A percentile compares a stretch with the other conserved stretches of the same genome.
These are phyloP conservation scores for Perodicticus potto DNA, from an alignment of 2,797 vertebrate species.

Conservation along the genomic window DNA sequence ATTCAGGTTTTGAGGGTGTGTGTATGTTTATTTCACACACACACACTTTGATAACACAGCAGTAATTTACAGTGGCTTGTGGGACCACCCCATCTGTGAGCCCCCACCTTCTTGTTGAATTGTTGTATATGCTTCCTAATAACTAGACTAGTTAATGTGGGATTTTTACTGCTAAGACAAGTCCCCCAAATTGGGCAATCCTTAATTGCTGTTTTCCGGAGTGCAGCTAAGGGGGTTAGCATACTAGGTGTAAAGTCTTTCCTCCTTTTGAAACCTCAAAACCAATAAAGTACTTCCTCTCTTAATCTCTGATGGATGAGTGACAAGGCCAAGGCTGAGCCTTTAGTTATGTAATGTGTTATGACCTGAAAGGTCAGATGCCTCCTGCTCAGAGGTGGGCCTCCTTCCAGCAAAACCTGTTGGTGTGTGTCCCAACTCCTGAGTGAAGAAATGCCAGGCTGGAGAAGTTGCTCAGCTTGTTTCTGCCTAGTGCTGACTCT, in stretches of 20 bases:
- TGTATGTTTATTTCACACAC: neutral
- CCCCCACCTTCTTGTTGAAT: neutral
- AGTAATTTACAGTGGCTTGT: neutral
- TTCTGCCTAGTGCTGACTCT: neutral
- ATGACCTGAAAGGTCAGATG: slow-evolving; percentile 3
- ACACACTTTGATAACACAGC: neutral
- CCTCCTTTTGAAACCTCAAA: slow-evolving; percentile 75
- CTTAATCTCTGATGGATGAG: slow-evolving; percentile 8
- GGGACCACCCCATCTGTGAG: neutral
- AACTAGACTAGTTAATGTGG: neutral
- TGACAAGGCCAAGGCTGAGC: neutral
- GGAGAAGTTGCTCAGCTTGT: neutral
- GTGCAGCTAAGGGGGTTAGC: slow-evolving; percentile 25
- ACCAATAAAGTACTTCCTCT: slow-evolving; percentile 71
- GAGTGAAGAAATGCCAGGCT: neutral
- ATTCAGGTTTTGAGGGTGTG: neutral
- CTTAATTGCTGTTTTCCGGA: slow-evolving; percentile 70
- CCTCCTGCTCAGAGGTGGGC: neutral
- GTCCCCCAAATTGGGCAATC: slow-evolving; percentile 45
- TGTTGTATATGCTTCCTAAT: neutral
- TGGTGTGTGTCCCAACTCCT: neutral
- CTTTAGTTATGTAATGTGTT: slow-evolving; percentile 21
- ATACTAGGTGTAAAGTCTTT: slow-evolving; percentile 57
- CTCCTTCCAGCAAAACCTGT: slow-evolving; percentile 18
- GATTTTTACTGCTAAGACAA: slow-evolving; percentile 40